Base-by-base conservation (phyloP, 2,888 invertebrate species). In the Tetrapedia diversipes region DNA sequence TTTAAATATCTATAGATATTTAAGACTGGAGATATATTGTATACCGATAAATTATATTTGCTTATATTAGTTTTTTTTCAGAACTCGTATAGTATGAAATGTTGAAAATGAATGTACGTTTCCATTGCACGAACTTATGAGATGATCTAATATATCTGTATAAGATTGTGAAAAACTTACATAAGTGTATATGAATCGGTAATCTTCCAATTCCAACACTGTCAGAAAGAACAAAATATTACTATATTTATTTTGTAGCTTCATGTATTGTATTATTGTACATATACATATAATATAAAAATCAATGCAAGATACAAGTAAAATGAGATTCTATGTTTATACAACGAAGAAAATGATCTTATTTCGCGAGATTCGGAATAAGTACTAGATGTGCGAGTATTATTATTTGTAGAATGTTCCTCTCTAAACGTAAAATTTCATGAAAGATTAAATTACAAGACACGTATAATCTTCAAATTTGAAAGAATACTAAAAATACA, bases 251-350 rank as follows among this genome's bases (percentile, higher is more conserved):
- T 80, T 76, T 80, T 70, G 47, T 72, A 80, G 76, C 68, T 68
- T 76, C 54, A 80, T 68, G 67, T 71, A 63, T 76, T 80, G 67
- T 79, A 79, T 78, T 73, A 79, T 75, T 72, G 74, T 75, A 79
- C 75, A 79, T 79, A 56, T 69, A 74, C 73, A 66, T 79, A 75
- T 70, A 69, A 59, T 54, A 71, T 66, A 70, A 37, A 10, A 51
- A 51, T 57, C 49, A 32, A 65, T 77, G 66, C 59, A 61, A 61
- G 39, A 59, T 75, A 75, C 61, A 70, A 57, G 61, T 63, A 64
- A 59, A 69, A 57, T 43, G 66, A 64, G 65, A 80, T 79, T 79
- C 71, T 74, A 54, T 68, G 75, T 80, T 75, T 75, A 79, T 71
- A 75, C 70, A 74, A 70, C 56, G 69, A 79, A 78, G 43, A 41